phyloP scores from a whole-genome alignment of 1,140 invertebrate species.

The Aphaenogaster floridana region DNA sequence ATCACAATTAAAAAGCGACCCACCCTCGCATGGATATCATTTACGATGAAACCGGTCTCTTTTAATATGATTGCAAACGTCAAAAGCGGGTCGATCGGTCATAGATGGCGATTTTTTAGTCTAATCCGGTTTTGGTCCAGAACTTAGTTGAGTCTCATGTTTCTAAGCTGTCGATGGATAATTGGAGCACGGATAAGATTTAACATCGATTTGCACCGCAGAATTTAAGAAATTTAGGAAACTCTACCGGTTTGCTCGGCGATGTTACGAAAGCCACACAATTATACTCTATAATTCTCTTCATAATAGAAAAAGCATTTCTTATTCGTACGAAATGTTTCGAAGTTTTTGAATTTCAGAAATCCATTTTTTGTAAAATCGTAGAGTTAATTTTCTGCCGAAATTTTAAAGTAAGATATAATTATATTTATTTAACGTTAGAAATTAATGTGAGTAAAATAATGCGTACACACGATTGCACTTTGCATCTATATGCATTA shows the following conservation, averaged over 20 bases:
- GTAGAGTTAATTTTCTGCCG: neutral
- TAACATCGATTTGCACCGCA: neutral
- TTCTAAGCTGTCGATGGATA: conserved; percentile 35
- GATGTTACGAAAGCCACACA: neutral
- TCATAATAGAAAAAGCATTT: neutral
- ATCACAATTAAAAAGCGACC: conserved; percentile 22
- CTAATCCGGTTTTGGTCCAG: conserved; percentile 49
- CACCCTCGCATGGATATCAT: neutral
- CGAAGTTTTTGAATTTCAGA: neutral
- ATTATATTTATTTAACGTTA: neutral
- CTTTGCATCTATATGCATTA: neutral
- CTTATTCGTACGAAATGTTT: neutral
- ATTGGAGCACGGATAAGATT: neutral
- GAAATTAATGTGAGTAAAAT: neutral
- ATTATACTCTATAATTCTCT: neutral
- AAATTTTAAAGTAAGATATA: neutral
- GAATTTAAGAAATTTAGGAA: conserved; percentile 30
- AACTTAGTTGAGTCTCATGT: neutral
- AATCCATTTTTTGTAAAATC: neutral
- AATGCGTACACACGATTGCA: neutral
- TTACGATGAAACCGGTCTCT: conserved; percentile 39
- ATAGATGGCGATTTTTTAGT: conserved; percentile 49
- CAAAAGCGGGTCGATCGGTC: conserved; percentile 58
- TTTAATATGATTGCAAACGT: conserved; percentile 18
- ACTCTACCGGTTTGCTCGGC: neutral